Evolutionary conservation across 2,888 invertebrate species (phyloP).

Genomic region (Philereme transversata): DNA sequence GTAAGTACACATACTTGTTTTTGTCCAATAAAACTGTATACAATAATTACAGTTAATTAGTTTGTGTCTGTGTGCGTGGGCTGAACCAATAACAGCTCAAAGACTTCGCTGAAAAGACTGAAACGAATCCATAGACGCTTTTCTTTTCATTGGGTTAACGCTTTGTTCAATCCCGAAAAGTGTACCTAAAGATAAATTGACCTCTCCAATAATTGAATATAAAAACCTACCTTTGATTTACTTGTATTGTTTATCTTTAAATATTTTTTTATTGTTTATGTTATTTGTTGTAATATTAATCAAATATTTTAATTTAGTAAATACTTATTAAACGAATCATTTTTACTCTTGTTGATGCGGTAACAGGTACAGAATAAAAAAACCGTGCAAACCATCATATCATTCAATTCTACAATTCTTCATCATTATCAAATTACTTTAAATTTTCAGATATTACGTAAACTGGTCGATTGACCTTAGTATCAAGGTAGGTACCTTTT

Average conservation of each 20-base stretch:
- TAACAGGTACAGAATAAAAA: too few relatives aligned
- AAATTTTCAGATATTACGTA: background rate
- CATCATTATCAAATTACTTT: background rate
- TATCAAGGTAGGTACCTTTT: background rate
- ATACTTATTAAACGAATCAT: too few relatives aligned
- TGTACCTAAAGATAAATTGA: too few relatives aligned
- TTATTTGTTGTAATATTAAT: too few relatives aligned
- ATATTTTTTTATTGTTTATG: too few relatives aligned
- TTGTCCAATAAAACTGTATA: conserved; percentile 22
- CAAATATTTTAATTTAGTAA: too few relatives aligned
- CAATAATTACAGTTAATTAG: conserved; percentile 21
- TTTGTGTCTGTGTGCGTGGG: conserved; percentile 12
- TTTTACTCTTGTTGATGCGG: too few relatives aligned
- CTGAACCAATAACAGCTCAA: conserved; percentile 13
- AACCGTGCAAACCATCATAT: too few relatives aligned
- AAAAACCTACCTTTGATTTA: too few relatives aligned
- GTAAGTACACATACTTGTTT: conserved; percentile 37
- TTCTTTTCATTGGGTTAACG: conserved; percentile 16
- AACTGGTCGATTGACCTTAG: background rate
- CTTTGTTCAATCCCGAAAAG: conserved; percentile 14
- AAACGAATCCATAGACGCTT: conserved; percentile 5
- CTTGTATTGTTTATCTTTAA: too few relatives aligned
- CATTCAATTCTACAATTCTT: background rate
- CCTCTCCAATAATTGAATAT: too few relatives aligned
- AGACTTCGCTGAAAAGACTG: conserved; percentile 16